Base-by-base conservation (phyloP, 1,140 invertebrate genomes). In the Armadillidium nasatum region DNA sequence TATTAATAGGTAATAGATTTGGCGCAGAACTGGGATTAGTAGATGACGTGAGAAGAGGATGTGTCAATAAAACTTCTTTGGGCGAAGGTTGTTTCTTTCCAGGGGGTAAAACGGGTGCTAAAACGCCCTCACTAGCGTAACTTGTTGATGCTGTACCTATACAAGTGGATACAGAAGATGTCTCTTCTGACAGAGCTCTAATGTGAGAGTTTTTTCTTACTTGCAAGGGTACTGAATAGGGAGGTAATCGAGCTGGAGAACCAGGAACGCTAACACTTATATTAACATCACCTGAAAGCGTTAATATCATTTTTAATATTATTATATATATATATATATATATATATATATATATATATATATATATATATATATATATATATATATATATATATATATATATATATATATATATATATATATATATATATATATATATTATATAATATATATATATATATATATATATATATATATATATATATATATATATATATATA, bases 221-320 rank as follows among this genome's bases (percentile, higher is more conserved):
- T 50, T 50, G 46, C 9, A 50, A 15, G 15, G 46, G 15, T 9
- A 50, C 9, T 15, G 46, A 50, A 50, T 50, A 15, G 46, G 46
- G 15, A 15, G 46, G 46, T 10, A 50, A 10, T 50, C 73, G 73
- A 9, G 60, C 73, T 7, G 73, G 73, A 15, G 73, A 74, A 3
- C 73, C 73, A 9, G 73, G 73, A 7, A 74, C 73, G 73, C 73
- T 74, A 23, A 45, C 44, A 67, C 73, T 74, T 21, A 66, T 15
- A 23, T 67, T 67, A 9, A 21, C 54, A 2, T 23, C 72, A n/a
- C 72, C 72, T 23, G 45, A 50, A 50, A 50, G 15, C 9, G 46
- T 10, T 9, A 50, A 15, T 10, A 15, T 50, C 9, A 9, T 50
- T 50, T 50, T 50, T 50, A 50, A 50, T 10, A 10, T 15, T 10